Evolutionary conservation across 2,888 invertebrate genomes (phyloP).

Genomic region (Aleiodes alternator): DNA sequence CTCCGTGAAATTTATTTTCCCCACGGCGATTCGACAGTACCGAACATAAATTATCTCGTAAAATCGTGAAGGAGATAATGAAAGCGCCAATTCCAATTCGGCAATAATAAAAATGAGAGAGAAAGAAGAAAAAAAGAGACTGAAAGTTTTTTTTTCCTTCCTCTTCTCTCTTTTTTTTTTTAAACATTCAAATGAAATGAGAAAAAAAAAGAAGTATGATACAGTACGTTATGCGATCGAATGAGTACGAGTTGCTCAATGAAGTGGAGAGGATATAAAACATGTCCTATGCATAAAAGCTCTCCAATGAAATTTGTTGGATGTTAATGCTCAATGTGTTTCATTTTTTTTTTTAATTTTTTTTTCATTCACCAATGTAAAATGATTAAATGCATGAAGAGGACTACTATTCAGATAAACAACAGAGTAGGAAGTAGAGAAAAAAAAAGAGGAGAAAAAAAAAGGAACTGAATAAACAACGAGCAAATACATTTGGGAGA

Average conservation of each 20-base stretch:
- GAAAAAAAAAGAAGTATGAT: conserved; percentile 5
- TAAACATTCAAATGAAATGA: conserved; percentile 13
- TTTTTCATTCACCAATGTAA: background rate
- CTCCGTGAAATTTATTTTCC: conserved; percentile 36
- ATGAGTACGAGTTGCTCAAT: conserved; percentile 16
- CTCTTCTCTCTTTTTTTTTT: background rate
- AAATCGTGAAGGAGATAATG: conserved; percentile 32
- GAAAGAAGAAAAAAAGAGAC: too few species aligned
- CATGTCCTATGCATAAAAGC: conserved; percentile 31
- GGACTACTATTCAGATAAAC: too few species aligned
- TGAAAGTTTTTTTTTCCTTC: background rate
- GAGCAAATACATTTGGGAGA: conserved; percentile 17
- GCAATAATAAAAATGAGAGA: conserved; percentile 15
- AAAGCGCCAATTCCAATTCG: conserved; percentile 22
- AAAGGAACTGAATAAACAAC: conserved; percentile 11
- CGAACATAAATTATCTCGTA: conserved; percentile 36
- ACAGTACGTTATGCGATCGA: conserved; percentile 28
- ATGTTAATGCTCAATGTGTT: conserved; percentile 17
- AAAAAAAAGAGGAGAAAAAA: conserved; percentile 23
- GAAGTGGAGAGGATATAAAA: conserved; percentile 19
- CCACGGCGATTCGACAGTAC: conserved; percentile 34
- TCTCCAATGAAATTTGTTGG: conserved; percentile 29
- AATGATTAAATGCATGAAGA: conserved; percentile 26
- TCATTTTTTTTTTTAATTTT: conserved; percentile 3
- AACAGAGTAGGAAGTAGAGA: background rate